These are phyloP conservation scores for Solenodon paradoxus DNA, from an alignment of 2,113 vertebrate species.

Conservation along the genomic window DNA sequence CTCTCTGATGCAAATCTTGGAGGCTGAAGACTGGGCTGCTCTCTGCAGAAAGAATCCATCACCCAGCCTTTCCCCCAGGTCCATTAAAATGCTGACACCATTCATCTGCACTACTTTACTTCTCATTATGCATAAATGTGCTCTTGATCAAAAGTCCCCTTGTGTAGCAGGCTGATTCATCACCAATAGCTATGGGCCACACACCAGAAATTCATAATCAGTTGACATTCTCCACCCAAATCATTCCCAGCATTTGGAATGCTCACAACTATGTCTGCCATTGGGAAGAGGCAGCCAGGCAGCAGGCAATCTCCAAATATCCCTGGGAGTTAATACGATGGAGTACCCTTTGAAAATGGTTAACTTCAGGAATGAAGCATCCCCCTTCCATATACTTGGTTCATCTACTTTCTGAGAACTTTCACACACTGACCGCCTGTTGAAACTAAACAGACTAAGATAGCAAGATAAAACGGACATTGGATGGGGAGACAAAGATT, in stretches of 20 bases:
- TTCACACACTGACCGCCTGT: not conserved
- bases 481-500: not conserved
- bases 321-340: not conserved
- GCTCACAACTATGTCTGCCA: not conserved
- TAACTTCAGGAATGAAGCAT: not conserved
- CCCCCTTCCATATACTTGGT: not conserved
- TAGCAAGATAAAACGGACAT: not conserved
- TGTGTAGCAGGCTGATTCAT: constrained; percentile 64
- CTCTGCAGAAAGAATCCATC: constrained; percentile 60
- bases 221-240: constrained; percentile 38
- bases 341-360: not conserved
- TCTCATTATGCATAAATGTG: constrained; percentile 69
- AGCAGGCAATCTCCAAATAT: not conserved
- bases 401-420: constrained; percentile 2
- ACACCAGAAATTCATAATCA: constrained; percentile 67
- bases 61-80: constrained; percentile 50
- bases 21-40: constrained; percentile 44
- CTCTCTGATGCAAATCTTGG: not conserved
- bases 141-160: constrained; percentile 72
- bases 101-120: constrained; percentile 69
- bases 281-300: not conserved
- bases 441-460: not conserved
- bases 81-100: constrained; percentile 70
- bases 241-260: constrained; percentile 24
- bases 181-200: constrained; percentile 61